These are phyloP conservation scores for Argentina silus DNA, from an alignment of 2,797 vertebrate genomes.

Conservation along the genomic window DNA sequence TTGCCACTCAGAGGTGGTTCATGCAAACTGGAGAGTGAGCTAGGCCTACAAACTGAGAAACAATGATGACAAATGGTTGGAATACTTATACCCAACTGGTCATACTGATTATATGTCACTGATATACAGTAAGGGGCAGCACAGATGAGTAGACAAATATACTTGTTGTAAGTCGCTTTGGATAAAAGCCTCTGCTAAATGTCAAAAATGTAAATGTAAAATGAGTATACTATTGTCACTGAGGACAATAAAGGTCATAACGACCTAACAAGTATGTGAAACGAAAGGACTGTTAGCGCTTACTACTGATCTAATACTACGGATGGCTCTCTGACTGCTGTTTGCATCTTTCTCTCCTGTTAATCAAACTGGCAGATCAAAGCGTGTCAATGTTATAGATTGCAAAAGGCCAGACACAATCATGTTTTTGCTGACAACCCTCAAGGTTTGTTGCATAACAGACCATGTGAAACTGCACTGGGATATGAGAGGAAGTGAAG, in stretches of 20 bases:
- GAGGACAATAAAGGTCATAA: background rate
- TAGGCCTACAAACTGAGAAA: too few species aligned
- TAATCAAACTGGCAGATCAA: background rate
- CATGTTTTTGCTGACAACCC: background rate
- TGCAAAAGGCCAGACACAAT: background rate
- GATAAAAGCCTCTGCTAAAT: too few species aligned
- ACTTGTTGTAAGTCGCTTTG: too few species aligned
- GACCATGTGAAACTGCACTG: background rate
- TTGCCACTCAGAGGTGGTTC: too few species aligned
- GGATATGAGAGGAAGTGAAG: background rate
- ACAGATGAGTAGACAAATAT: too few species aligned
- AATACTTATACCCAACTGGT: too few species aligned
- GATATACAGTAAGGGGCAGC: too few species aligned
- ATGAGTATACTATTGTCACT: too few species aligned
- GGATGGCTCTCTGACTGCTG: background rate
- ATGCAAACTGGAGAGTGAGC: too few species aligned
- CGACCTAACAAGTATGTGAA: background rate
- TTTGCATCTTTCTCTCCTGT: background rate
- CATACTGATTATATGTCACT: too few species aligned
- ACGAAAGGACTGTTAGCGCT: background rate
- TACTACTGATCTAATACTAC: background rate
- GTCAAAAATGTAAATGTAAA: too few species aligned
- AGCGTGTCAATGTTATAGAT: conserved; percentile 10
- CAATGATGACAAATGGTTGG: too few species aligned
- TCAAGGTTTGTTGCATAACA: conserved; percentile 22